These are phyloP conservation scores for Oscheius sp. DNA, from an alignment of 2,888 invertebrate genomes.

Conservation along the genomic window DNA sequence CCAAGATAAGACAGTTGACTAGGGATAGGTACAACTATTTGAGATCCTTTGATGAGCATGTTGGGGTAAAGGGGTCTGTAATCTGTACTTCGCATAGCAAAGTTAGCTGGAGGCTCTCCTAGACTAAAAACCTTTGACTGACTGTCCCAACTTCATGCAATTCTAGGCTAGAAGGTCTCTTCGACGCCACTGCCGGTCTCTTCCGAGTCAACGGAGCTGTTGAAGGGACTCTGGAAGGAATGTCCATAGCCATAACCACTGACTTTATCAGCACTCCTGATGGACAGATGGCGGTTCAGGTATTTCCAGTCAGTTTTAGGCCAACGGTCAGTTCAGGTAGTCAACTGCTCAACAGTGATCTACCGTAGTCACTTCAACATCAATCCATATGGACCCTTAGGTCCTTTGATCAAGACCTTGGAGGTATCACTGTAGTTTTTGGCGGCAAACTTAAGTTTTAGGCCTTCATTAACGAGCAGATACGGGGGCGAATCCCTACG, in stretches of 20 bases:
- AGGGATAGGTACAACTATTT: too few species aligned
- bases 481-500: slow-evolving; percentile 65
- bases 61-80: too few species aligned
- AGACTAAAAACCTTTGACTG: too few species aligned
- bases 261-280: slow-evolving; percentile 56
- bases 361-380: slow-evolving; percentile 64
- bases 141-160: background rate
- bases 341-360: slow-evolving; percentile 69
- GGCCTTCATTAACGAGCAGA: slow-evolving; percentile 68
- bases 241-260: slow-evolving; percentile 65
- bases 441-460: slow-evolving; percentile 17
- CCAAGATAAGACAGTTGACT: too few species aligned
- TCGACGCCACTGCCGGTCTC: slow-evolving; percentile 54
- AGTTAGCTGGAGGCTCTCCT: too few species aligned
- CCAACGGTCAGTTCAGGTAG: slow-evolving; percentile 38
- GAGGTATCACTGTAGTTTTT: slow-evolving; percentile 51
- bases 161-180: slow-evolving; percentile 54
- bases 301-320: slow-evolving; percentile 16
- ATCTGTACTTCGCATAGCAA: too few species aligned
- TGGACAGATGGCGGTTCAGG: slow-evolving; percentile 64
- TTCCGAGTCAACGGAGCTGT: slow-evolving; percentile 53
- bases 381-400: slow-evolving; percentile 66
- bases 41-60: too few species aligned
- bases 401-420: slow-evolving; percentile 67
- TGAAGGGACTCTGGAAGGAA: slow-evolving; percentile 63